Percentiles rank a stretch among this genome's conserved stretches.
Evolutionary conservation across 1,140 invertebrate species (phyloP).

Genomic region (Caerostris darwini): DNA sequence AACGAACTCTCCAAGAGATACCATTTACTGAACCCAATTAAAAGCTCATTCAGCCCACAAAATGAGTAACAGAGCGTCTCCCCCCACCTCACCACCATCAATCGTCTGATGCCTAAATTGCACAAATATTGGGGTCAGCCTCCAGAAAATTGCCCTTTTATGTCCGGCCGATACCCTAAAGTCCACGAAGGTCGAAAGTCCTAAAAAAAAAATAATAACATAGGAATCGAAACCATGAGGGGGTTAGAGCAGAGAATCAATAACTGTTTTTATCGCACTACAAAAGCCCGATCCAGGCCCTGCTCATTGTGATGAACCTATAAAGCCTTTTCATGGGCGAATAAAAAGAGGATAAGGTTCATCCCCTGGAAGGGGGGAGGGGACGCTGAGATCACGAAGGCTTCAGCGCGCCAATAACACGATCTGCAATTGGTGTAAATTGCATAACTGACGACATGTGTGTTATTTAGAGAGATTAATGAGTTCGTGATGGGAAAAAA

Average conservation of each 20-base stretch:
- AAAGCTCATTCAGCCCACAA: neutral
- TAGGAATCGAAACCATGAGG: neutral
- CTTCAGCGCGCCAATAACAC: neutral
- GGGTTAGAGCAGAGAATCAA: constrained; percentile 11
- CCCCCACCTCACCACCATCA: neutral
- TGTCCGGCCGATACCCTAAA: constrained; percentile 36
- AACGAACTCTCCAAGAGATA: neutral
- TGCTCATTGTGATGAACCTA: constrained; percentile 63
- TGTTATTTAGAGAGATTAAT: constrained; percentile 28
- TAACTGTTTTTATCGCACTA: constrained; percentile 67
- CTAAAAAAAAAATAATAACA: neutral
- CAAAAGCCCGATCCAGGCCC: constrained; percentile 42
- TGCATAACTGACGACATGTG: neutral
- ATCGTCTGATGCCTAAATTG: neutral
- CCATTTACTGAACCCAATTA: neutral
- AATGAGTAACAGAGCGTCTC: neutral
- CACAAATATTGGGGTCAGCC: constrained; percentile 41
- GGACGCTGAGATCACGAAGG: neutral
- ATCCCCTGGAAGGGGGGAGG: neutral
- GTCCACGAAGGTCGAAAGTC: constrained; percentile 27
- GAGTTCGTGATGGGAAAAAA: neutral
- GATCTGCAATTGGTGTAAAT: neutral
- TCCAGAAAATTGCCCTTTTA: constrained; percentile 72
- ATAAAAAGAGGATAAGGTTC: constrained; percentile 23
- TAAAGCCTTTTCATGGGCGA: constrained; percentile 21